Conservation (phyloP, 1,140 invertebrate genomes). For the Asobara japonica region DNA sequence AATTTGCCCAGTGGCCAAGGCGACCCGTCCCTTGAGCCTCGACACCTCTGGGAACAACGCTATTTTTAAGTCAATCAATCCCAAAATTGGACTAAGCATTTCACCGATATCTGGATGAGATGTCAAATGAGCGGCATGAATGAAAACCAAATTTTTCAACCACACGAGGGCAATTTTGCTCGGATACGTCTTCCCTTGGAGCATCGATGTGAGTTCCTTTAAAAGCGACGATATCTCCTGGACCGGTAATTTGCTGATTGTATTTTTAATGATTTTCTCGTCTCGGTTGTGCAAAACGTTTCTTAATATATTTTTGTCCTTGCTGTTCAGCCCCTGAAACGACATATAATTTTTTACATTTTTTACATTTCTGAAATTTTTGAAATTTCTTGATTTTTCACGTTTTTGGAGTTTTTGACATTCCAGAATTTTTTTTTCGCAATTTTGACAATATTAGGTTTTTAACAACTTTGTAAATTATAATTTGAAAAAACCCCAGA, state of each 20-base stretch:
- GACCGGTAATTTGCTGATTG: slow-evolving; percentile 72
- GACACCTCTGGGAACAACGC: slow-evolving; percentile 67
- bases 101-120: slow-evolving; percentile 68
- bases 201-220: slow-evolving; percentile 70
- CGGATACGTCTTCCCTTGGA: slow-evolving; percentile 71
- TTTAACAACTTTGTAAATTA: too few relatives aligned
- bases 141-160: slow-evolving; percentile 70
- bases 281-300: slow-evolving; percentile 70
- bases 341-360: too few relatives aligned
- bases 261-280: slow-evolving; percentile 70
- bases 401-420: too few relatives aligned
- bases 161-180: slow-evolving; percentile 71
- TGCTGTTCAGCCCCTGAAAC: slow-evolving; percentile 83
- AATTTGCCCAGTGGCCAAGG: slow-evolving; percentile 70
- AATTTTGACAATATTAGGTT: too few relatives aligned
- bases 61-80: slow-evolving; percentile 70
- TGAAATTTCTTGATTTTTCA: too few relatives aligned
- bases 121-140: slow-evolving; percentile 72
- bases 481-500: too few relatives aligned
- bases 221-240: slow-evolving; percentile 71
- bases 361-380: too few relatives aligned
- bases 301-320: slow-evolving; percentile 73
- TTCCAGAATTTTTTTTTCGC: too few relatives aligned
- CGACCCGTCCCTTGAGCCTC: slow-evolving; percentile 69
- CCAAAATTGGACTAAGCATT: slow-evolving; percentile 69